Evolutionary conservation across 1,140 invertebrate genomes (phyloP).

Genomic region (Colletes gigas): DNA sequence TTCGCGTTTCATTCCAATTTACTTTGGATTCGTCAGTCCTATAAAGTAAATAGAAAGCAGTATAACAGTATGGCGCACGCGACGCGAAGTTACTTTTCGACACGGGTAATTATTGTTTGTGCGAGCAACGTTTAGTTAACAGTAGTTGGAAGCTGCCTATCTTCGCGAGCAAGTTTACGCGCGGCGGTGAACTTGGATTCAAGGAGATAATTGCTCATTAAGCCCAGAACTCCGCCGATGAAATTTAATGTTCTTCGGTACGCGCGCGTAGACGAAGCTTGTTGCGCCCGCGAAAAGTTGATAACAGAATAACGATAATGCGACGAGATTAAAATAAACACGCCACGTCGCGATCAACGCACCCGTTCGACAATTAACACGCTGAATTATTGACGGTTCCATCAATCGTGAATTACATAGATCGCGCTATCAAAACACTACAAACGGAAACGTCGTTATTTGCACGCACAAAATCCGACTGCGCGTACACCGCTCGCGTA

Average conservation of each 20-base stretch:
- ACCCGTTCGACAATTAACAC: neutral
- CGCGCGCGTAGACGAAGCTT: constrained; percentile 3
- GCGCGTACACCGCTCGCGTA: neutral
- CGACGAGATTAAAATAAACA: neutral
- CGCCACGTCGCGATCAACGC: neutral
- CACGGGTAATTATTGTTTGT: neutral
- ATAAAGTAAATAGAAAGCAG: too few species aligned
- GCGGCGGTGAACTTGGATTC: constrained; percentile 36
- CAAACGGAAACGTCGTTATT: neutral
- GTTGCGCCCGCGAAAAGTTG: constrained; percentile 5
- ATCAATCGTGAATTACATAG: neutral
- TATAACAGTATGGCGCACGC: too few species aligned
- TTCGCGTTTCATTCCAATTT: too few species aligned
- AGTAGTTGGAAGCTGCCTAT: neutral
- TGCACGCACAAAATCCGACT: neutral
- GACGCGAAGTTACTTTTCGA: too few species aligned
- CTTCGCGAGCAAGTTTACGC: constrained; percentile 31
- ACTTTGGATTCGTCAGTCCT: too few species aligned
- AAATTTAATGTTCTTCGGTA: constrained; percentile 34
- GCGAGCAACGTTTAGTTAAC: neutral
- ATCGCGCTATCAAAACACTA: too few species aligned
- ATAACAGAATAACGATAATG: neutral
- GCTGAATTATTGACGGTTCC: neutral
- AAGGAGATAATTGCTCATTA: constrained; percentile 49
- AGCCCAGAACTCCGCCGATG: constrained; percentile 37